Conservation (phyloP, 2,797 vertebrate species). For the Chelmon rostratus region DNA sequence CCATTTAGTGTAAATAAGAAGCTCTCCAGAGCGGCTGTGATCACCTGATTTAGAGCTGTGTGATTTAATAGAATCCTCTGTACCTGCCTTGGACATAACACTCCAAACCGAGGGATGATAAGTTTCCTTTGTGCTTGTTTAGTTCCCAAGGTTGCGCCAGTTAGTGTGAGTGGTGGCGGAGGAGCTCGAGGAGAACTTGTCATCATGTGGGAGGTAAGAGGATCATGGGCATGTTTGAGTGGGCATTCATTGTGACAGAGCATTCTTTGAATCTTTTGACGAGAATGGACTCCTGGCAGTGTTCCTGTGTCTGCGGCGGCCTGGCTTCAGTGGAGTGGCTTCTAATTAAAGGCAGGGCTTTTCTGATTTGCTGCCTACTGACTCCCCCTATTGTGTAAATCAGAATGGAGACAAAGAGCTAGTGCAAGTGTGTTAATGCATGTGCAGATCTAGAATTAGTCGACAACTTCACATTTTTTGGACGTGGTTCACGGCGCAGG, state of each 20-base stretch:
- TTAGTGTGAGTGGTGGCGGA: constrained; percentile 87
- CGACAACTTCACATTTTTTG: constrained; percentile 51
- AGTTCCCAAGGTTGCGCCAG: constrained; percentile 89
- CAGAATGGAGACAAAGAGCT: constrained; percentile 66
- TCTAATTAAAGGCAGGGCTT: constrained; percentile 78
- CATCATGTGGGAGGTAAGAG: constrained; percentile 93
- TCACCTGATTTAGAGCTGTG: constrained; percentile 32
- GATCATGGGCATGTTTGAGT: constrained; percentile 53
- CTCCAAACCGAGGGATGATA: constrained; percentile 32
- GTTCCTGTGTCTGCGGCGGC: constrained; percentile 52
- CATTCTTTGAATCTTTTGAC: constrained; percentile 57
- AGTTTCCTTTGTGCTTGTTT: constrained; percentile 53
- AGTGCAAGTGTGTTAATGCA: constrained; percentile 34
- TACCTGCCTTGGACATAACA: constrained; percentile 27
- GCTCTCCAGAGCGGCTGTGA: constrained; percentile 28
- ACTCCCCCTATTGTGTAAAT: constrained; percentile 71
- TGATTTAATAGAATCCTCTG: constrained; percentile 22
- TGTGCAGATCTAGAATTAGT: constrained; percentile 56
- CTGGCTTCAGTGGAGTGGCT: constrained; percentile 62
- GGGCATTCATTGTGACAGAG: constrained; percentile 50
- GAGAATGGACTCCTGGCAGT: constrained; percentile 61
- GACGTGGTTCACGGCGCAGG: constrained; percentile 24
- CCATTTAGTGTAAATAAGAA: constrained; percentile 47
- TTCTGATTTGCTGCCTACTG: constrained; percentile 73
- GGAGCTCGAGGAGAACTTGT: constrained; percentile 91